Conservation (phyloP, 2,888 invertebrate species). For the Ganaspis brasiliensis region DNA sequence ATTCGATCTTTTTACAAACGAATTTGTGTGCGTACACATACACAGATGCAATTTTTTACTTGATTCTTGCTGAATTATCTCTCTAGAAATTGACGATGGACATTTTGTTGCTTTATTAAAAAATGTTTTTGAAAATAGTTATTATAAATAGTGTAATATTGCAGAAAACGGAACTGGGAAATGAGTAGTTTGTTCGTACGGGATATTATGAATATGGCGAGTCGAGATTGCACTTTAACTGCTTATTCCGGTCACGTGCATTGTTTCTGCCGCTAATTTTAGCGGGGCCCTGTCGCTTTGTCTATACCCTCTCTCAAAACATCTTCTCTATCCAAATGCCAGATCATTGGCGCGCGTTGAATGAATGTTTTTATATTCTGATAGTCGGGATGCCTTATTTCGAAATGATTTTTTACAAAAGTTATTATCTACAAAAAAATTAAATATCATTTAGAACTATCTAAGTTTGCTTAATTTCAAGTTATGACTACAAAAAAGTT, state of each 20-base stretch:
- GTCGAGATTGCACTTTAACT: slow-evolving; percentile 66
- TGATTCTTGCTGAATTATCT: slow-evolving; percentile 57
- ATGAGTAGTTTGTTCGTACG: background rate
- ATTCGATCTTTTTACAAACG: slow-evolving; percentile 57
- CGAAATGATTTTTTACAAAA: background rate
- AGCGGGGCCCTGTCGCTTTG: slow-evolving; percentile 75
- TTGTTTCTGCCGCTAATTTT: slow-evolving; percentile 79
- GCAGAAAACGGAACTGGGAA: background rate
- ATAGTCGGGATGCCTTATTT: background rate
- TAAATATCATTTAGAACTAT: no score
- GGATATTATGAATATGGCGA: slow-evolving; percentile 48
- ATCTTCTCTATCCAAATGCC: slow-evolving; percentile 28
- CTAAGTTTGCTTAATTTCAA: no score
- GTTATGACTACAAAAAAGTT: no score
- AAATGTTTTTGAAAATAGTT: no score
- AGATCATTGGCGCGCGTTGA: slow-evolving; percentile 17
- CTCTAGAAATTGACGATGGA: slow-evolving; percentile 74
- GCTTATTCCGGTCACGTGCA: slow-evolving; percentile 77
- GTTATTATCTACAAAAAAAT: no score
- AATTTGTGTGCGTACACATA: slow-evolving; percentile 44
- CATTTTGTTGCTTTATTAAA: slow-evolving; percentile 60
- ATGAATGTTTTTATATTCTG: slow-evolving; percentile 1
- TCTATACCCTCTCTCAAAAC: slow-evolving; percentile 65
- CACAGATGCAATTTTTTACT: slow-evolving; percentile 50
- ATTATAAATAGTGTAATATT: background rate